Base-by-base conservation (phyloP, 2,797 vertebrate species). In the Leptodactylus fallax region DNA sequence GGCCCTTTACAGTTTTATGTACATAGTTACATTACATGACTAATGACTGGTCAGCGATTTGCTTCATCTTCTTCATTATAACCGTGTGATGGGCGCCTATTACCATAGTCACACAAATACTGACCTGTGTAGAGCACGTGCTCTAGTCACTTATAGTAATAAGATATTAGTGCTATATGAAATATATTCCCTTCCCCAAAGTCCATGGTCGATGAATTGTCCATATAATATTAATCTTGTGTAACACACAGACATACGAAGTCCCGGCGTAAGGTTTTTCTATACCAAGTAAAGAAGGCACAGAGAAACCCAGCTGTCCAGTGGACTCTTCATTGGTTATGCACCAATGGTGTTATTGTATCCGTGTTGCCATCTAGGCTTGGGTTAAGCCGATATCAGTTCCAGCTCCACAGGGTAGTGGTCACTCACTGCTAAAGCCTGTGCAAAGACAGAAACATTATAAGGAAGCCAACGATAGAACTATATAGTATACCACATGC, bases 361-460 rank as follows among this genome's bases (percentile, higher is more conserved):
- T 58, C 36, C 55, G 6, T 55, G 14, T 25, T 36, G 79, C 13
- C 55, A 61, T n/a, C 3, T 23, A 47, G 60, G 21, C 2, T 47
- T 23, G 27, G 27, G 6, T 84, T 84, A 84, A 49, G 69, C 92
- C 1, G 87, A 88, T 0, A 6, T 91, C 88, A 96, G 90, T 60
- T 93, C 92, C 93, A 97, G 95, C 91, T 99, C 96, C 0, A 99
- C 97, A 0, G 97, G 97, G 89, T 94, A 99, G 90, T 99, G 97
- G 93, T 99, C 97, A 0, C 97, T 99, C 90, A 99, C 94, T 55
- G 95, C 96, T 67, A 96, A 87, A 3, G 97, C 96, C 98, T 99
- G 92, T 8, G 79, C 0, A 4, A 86, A 76, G 84, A 16, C 72
- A 7, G 6, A 65, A 2, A 45, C 6, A 60, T 27, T 36, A 36